These are phyloP conservation scores for Henicopernis longicauda DNA, from an alignment of 2,113 vertebrate species.

Conservation along the genomic window DNA sequence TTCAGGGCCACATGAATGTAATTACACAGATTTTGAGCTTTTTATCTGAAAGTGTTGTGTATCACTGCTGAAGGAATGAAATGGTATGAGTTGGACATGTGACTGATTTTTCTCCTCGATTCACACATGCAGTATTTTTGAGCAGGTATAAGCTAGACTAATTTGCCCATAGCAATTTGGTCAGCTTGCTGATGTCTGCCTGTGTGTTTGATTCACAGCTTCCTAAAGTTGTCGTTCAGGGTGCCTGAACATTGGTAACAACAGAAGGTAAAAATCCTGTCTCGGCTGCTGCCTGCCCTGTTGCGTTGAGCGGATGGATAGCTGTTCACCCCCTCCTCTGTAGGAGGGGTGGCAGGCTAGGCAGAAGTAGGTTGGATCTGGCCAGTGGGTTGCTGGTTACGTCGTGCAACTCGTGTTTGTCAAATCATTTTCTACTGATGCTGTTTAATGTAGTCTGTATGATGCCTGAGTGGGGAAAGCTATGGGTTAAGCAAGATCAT, in stretches of 20 bases:
- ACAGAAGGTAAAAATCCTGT: background rate
- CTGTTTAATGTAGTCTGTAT: background rate
- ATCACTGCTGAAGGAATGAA: background rate
- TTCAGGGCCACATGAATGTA: background rate
- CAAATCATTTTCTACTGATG: background rate
- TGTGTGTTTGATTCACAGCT: background rate
- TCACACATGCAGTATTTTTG: background rate
- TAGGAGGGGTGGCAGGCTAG: background rate
- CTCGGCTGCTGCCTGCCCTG: background rate
- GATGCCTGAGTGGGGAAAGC: background rate
- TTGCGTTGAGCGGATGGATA: background rate
- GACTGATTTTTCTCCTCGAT: background rate
- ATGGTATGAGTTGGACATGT: rapidly evolving
- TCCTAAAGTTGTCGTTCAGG: background rate
- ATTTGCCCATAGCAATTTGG: background rate
- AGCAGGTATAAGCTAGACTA: background rate
- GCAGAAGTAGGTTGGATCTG: background rate
- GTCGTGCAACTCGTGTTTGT: background rate
- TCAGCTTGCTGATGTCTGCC: background rate
- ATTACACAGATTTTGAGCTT: background rate
- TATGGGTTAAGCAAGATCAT: background rate
- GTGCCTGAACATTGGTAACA: background rate
- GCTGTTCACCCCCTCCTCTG: background rate
- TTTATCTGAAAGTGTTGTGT: background rate
- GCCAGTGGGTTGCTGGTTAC: background rate